phyloP scores from a whole-genome alignment of 2,888 invertebrate genomes.

The Chesias legatella region DNA sequence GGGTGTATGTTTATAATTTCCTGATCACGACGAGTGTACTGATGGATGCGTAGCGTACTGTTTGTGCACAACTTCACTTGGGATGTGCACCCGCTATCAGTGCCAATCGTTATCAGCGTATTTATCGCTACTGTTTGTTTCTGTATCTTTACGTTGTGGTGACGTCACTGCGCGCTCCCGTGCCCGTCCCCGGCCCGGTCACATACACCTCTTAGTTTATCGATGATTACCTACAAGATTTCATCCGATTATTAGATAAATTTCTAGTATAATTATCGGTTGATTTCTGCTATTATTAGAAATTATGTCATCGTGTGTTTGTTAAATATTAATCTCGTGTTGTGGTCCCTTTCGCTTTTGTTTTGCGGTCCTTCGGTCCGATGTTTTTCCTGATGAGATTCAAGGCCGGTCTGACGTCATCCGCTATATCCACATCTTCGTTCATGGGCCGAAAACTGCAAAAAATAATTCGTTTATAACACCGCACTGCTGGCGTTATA shows the following conservation, averaged over 20 bases:
- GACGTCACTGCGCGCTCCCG: constrained; percentile 49
- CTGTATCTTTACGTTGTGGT: constrained; percentile 62
- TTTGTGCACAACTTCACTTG: constrained; percentile 34
- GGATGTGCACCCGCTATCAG: constrained; percentile 60
- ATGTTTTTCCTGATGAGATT: no score
- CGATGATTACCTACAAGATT: constrained; percentile 22
- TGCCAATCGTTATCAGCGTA: constrained; percentile 62
- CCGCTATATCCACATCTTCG: no score
- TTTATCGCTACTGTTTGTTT: constrained; percentile 73
- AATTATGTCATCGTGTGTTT: constrained; percentile 64
- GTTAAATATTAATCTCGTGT: constrained; percentile 48
- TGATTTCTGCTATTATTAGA: constrained; percentile 62
- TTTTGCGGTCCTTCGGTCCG: constrained; percentile 15
- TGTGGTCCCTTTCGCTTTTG: constrained; percentile 41
- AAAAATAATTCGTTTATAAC: no score
- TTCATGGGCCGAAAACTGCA: no score
- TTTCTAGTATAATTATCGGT: constrained; percentile 59
- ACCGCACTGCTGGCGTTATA: no score
- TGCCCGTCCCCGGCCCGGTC: constrained; percentile 30
- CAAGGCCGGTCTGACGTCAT: no score
- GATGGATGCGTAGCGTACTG: constrained; percentile 10
- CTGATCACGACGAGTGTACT: no score
- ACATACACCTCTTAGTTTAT: constrained; percentile 32
- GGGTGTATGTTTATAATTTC: no score
- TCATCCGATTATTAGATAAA: constrained; percentile 51